These are phyloP conservation scores for Odontocolon sp. DNA, from an alignment of 2,888 invertebrate species.

Conservation along the genomic window DNA sequence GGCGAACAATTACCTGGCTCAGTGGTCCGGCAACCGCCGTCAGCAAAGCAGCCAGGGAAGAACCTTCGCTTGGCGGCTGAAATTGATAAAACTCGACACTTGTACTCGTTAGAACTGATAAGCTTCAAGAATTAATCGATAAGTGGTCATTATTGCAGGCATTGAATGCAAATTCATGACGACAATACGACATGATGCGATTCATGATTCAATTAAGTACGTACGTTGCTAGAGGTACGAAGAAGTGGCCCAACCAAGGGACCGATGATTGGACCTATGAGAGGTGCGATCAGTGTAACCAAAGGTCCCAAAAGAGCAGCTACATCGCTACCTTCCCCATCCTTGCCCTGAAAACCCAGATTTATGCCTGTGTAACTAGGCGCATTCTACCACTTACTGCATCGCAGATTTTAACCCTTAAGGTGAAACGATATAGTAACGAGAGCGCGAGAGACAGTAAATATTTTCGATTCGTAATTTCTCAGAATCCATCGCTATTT, in stretches of 20 bases:
- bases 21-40: conserved; percentile 69
- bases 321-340: conserved; percentile 73
- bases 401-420: background rate
- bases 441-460: too few species aligned
- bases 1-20: conserved; percentile 68
- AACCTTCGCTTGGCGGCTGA: conserved; percentile 70
- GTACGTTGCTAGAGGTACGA: conserved; percentile 73
- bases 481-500: too few species aligned
- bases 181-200: too few species aligned
- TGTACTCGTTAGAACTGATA: background rate
- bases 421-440: too few species aligned
- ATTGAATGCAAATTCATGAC: too few species aligned
- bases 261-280: conserved; percentile 75
- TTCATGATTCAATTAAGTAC: conserved; percentile 51
- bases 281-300: conserved; percentile 71
- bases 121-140: too few species aligned
- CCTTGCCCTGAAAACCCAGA: conserved; percentile 68
- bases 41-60: conserved; percentile 67
- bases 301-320: conserved; percentile 74
- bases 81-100: conserved; percentile 44
- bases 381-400: too few species aligned
- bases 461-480: too few species aligned
- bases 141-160: too few species aligned
- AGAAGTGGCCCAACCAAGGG: conserved; percentile 75
- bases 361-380: too few species aligned